Evolutionary conservation across 1,140 invertebrate genomes (phyloP).

Genomic region (Drosophila sproati): DNA sequence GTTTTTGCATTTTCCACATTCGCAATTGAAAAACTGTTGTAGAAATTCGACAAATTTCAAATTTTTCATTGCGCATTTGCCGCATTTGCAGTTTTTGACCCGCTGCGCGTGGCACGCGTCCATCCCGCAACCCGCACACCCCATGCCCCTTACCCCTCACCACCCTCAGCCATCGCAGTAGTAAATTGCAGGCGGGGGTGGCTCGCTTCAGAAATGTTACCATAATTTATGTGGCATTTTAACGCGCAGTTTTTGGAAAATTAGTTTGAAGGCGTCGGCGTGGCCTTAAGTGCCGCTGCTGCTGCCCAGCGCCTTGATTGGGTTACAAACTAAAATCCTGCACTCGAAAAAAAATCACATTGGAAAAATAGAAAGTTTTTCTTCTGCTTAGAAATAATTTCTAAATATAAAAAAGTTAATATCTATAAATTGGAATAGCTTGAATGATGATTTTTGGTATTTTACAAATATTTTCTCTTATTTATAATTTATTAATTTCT

Average conservation of each 20-base stretch:
- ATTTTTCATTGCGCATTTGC: not conserved
- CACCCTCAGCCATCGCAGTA: too few relatives aligned
- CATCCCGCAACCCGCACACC: too few relatives aligned
- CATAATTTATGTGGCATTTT: constrained; percentile 81
- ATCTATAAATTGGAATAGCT: too few relatives aligned
- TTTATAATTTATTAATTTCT: too few relatives aligned
- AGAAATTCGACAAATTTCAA: constrained; percentile 37
- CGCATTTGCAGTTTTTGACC: constrained; percentile 50
- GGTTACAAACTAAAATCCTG: not conserved
- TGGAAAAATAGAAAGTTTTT: too few relatives aligned
- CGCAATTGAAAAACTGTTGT: constrained; percentile 58
- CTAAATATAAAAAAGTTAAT: too few relatives aligned
- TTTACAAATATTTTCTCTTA: too few relatives aligned
- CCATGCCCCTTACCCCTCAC: not conserved
- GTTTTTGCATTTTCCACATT: constrained; percentile 62
- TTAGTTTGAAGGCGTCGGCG: constrained; percentile 38
- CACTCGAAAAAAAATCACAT: too few relatives aligned
- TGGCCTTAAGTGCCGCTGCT: constrained; percentile 26
- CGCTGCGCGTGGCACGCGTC: constrained; percentile 50
- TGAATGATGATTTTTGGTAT: too few relatives aligned
- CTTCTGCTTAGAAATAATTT: too few relatives aligned
- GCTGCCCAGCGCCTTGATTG: constrained; percentile 34
- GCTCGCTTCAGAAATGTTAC: constrained; percentile 21
- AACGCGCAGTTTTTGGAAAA: constrained; percentile 66
- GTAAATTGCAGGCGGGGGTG: constrained; percentile 34